Base-by-base conservation (phyloP, 2,797 vertebrate species). In the Craterocephalus amniculus region DNA sequence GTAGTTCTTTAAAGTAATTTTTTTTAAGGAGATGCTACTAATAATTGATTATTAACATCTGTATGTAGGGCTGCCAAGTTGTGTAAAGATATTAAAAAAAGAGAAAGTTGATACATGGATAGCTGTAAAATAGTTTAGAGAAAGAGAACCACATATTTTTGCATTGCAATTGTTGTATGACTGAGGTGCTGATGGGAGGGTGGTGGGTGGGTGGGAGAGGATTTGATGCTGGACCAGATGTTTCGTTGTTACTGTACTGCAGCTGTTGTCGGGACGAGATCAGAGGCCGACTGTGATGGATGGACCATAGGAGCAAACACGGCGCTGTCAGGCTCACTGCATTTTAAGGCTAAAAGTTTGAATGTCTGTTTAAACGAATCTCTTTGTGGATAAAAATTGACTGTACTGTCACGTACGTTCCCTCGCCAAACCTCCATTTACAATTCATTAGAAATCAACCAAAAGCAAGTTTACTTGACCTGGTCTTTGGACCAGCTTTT, bases 121-220 rank as follows among this genome's bases (percentile, higher is more conserved):
- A 91, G 81, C 65, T 91, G 81, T 90, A 91, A 77, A 75, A 79
- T 92, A 91, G 84, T 87, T 82, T 87, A 88, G 89, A 83, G 90
- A 89, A 90, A 86, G 85, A 90, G 81, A 90, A 84, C 76, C 75
- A 89, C 89, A 89, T 92, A 91, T 92, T 93, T 94, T 92, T 91
- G 80, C 92, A 91, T 91, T 85, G 84, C 70, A 61, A 87, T 90
- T 87, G 80, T 89, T 78, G 69, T 86, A 80, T 74, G 80, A 85
- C 71, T 80, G 85, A 86, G 78, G 78, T 83, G 88, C 72, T 85
- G 49, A 1, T 6, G 45, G 59, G 56, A 11, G 72, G 67, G 62
- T 20, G 0, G 36, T 49, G 45, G 20, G 45, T 18, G 55, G 32
- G 51, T 4, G 60, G 76, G 51, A 61, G 43, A 59, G 0, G 20